Conservation (phyloP, 1,140 invertebrate genomes). For the Ceratina calcarata region DNA sequence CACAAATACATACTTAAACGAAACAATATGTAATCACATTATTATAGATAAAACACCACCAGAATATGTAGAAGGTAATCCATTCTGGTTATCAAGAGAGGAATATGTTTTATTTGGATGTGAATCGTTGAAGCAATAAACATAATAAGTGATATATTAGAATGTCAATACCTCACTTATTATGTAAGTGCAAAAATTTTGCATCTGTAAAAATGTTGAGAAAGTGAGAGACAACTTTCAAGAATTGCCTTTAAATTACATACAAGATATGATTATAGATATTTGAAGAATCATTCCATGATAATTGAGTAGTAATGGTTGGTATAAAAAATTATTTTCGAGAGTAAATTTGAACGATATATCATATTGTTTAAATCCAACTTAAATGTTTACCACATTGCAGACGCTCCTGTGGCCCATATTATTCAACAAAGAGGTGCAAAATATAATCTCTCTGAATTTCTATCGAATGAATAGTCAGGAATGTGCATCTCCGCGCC, state of each 20-base stretch:
- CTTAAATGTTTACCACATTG: slow-evolving; percentile 10
- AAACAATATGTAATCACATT: slow-evolving; percentile 17
- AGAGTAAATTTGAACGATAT: not conserved
- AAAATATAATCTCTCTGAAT: slow-evolving; percentile 5
- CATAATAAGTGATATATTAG: slow-evolving; percentile 47
- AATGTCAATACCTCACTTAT: slow-evolving; percentile 55
- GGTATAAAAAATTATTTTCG: slow-evolving; percentile 31
- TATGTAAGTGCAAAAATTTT: slow-evolving; percentile 48
- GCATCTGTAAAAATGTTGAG: slow-evolving; percentile 60
- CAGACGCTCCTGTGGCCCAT: slow-evolving; percentile 14
- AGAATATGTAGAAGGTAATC: slow-evolving; percentile 77
- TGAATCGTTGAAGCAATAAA: slow-evolving; percentile 75
- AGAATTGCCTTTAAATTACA: slow-evolving; percentile 71
- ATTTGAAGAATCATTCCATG: slow-evolving; percentile 54
- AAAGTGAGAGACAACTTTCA: slow-evolving; percentile 75
- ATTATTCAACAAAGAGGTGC: not conserved
- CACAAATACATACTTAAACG: not conserved
- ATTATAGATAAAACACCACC: slow-evolving; percentile 77
- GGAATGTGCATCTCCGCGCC: not conserved
- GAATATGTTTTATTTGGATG: slow-evolving; percentile 81
- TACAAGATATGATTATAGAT: slow-evolving; percentile 39
- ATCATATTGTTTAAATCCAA: not conserved
- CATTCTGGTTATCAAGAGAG: slow-evolving; percentile 80
- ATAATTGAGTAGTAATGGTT: slow-evolving; percentile 50
- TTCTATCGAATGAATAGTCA: slow-evolving; percentile 22